Conservation (phyloP, 1,140 invertebrate genomes). For the Euura lappo region DNA sequence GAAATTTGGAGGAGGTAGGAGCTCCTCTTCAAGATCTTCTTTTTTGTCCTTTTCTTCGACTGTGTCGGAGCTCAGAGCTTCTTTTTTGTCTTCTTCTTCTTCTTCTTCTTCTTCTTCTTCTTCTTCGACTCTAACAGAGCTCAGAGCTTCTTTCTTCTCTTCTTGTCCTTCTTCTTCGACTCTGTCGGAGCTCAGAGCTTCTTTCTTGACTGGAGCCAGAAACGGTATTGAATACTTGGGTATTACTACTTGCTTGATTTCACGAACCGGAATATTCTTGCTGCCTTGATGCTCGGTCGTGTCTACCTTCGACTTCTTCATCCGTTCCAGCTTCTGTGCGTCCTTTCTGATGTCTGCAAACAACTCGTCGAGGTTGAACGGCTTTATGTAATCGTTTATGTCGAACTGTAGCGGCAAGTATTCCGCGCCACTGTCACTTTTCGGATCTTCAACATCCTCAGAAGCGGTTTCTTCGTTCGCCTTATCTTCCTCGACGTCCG, state of each 20-base stretch:
- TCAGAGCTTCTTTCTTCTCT: not conserved
- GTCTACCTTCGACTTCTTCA: constrained; percentile 20
- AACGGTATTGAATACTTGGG: no score
- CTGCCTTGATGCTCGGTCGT: constrained; percentile 2
- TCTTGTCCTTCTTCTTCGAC: not conserved
- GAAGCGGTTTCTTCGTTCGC: constrained; percentile 33
- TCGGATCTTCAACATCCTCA: not conserved
- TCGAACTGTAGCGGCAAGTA: constrained; percentile 35
- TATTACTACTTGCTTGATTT: not conserved
- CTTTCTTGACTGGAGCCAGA: constrained; percentile 41
- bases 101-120: not conserved
- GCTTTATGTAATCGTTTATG: constrained; percentile 38
- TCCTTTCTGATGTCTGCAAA: constrained; percentile 25
- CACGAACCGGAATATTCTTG: not conserved
- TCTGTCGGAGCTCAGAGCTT: constrained; percentile 44
- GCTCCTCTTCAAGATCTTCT: not conserved
- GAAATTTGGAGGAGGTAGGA: constrained; percentile 23
- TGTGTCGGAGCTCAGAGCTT: constrained; percentile 44
- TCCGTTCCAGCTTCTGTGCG: not conserved
- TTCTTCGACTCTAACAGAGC: not conserved
- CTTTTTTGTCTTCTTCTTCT: constrained; percentile 41
- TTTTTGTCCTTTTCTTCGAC: not conserved
- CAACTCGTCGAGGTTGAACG: constrained; percentile 41
- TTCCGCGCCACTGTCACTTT: not conserved
- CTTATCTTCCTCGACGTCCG: constrained; percentile 21